Evolutionary conservation across 2,113 vertebrate species (phyloP).

Genomic region (Orthonyx spaldingii): DNA sequence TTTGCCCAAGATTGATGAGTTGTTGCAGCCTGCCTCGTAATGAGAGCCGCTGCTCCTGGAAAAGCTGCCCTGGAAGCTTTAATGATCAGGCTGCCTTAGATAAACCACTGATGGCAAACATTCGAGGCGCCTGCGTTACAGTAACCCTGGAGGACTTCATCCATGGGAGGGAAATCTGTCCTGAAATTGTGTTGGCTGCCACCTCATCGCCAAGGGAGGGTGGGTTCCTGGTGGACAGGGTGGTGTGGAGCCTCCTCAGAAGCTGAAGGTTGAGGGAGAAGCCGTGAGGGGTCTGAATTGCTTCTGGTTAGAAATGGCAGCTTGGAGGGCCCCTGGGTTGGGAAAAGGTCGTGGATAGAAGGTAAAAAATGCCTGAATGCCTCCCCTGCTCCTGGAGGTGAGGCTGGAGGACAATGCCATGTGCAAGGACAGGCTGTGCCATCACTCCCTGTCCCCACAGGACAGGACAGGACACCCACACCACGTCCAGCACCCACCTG

Average conservation of each 20-base stretch:
- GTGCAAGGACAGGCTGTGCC: neutral
- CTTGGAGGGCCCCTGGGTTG: neutral
- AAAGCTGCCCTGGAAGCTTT: neutral
- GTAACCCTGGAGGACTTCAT: neutral
- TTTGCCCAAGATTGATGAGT: slow-evolving; percentile 23
- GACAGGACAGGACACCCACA: rapidly evolving
- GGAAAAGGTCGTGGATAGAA: neutral
- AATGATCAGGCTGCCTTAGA: neutral
- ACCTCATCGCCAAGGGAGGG: rapidly evolving
- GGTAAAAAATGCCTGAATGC: neutral
- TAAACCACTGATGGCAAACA: neutral
- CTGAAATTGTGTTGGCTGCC: neutral
- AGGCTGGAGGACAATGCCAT: neutral
- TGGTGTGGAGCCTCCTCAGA: neutral
- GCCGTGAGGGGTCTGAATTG: neutral
- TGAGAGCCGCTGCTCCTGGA: neutral
- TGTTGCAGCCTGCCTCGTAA: neutral
- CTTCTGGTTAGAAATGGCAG: neutral
- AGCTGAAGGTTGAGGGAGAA: neutral
- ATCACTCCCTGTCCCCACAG: neutral
- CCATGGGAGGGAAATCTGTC: rapidly evolving
- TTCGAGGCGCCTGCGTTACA: rapidly evolving
- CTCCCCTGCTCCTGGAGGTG: neutral
- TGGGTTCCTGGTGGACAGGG: neutral
- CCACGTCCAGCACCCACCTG: rapidly evolving